Evolutionary conservation across 2,113 vertebrate genomes (phyloP).

Genomic region (Lepus americanus): DNA sequence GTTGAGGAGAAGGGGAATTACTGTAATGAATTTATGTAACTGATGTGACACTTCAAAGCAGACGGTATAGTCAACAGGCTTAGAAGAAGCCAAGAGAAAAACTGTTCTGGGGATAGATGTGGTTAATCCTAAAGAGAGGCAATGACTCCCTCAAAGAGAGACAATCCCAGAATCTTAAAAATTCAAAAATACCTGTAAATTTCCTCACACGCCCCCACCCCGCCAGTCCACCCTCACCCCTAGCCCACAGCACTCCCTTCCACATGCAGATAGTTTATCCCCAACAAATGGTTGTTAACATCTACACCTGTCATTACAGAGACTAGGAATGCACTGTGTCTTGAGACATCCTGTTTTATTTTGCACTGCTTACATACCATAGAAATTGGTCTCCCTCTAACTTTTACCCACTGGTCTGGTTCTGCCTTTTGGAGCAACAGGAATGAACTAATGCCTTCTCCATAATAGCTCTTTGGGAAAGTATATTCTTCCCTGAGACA

Average conservation of each 20-base stretch:
- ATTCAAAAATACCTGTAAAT: not conserved
- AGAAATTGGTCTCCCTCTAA: not conserved
- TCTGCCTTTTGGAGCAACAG: not conserved
- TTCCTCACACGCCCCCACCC: not conserved
- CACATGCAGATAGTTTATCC: not conserved
- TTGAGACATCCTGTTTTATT: not conserved
- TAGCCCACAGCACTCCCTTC: not conserved
- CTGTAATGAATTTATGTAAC: not conserved
- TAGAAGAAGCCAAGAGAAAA: not conserved
- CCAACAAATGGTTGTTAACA: not conserved
- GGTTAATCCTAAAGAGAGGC: not conserved
- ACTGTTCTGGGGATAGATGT: not conserved
- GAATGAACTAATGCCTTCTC: slow-evolving; percentile 33
- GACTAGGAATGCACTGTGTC: not conserved
- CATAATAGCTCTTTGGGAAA: not conserved
- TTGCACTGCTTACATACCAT: not conserved
- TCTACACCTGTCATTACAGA: not conserved
- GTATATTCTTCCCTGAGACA: not conserved
- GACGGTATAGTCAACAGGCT: not conserved
- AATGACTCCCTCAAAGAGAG: not conserved
- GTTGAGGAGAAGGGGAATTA: not conserved
- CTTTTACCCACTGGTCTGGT: not conserved
- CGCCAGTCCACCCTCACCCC: not conserved
- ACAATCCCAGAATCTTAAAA: not conserved
- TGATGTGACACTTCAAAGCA: slow-evolving; percentile 10